Percentiles rank a stretch among this genome's conserved stretches.
These are phyloP conservation scores for Papilio gigon DNA, from an alignment of 2,888 invertebrate genomes.

Conservation along the genomic window DNA sequence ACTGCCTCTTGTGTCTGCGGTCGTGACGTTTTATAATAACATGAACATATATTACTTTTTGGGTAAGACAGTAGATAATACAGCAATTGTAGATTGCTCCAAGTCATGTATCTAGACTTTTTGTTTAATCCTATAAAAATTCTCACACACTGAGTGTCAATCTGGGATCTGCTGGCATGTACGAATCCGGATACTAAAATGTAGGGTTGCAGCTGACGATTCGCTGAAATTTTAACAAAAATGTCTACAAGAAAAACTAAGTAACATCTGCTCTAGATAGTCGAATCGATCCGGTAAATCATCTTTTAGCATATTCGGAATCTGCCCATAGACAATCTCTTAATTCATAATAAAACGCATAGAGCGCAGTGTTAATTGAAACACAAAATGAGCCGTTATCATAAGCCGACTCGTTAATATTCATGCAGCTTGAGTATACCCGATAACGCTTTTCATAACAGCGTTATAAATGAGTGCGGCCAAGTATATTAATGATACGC, in stretches of 20 bases:
- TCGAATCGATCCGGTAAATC: too few relatives aligned
- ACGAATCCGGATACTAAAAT: too few relatives aligned
- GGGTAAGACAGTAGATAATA: background rate
- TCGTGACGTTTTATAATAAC: background rate
- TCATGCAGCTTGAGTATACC: slow-evolving; percentile 47
- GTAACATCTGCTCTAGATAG: too few relatives aligned
- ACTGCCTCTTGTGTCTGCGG: slow-evolving; percentile 18
- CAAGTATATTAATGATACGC: slow-evolving; percentile 6
- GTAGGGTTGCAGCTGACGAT: too few relatives aligned
- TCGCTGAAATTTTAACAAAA: too few relatives aligned
- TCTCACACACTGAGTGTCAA: too few relatives aligned
- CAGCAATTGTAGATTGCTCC: background rate
- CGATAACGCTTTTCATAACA: slow-evolving; percentile 44
- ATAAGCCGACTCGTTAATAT: slow-evolving; percentile 46
- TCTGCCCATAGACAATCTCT: background rate
- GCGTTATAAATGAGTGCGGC: slow-evolving; percentile 7
- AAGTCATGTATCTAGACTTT: background rate
- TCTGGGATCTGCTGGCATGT: too few relatives aligned
- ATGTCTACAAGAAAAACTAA: too few relatives aligned
- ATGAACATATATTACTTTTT: background rate
- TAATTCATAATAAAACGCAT: background rate
- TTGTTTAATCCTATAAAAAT: too few relatives aligned
- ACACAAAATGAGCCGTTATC: slow-evolving; percentile 48
- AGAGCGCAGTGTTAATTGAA: slow-evolving; percentile 44
- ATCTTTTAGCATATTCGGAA: too few relatives aligned